phyloP scores from a whole-genome alignment of 2,113 vertebrate species.

The Xenopus laevis region DNA sequence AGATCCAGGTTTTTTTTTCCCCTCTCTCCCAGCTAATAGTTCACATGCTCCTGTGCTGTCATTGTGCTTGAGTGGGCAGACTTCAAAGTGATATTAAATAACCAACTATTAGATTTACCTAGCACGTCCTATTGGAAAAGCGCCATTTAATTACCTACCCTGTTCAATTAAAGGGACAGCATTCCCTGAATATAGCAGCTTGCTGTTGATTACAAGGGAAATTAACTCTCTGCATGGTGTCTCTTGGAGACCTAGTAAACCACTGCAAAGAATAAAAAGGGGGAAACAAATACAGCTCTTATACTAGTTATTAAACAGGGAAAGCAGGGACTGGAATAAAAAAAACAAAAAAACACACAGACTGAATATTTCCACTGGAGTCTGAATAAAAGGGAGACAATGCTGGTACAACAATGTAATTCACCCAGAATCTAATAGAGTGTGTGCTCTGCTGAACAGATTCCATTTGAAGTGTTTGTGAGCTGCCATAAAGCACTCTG shows the following conservation, averaged over 20 bases:
- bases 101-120: slow-evolving; percentile 99
- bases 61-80: slow-evolving; percentile 95
- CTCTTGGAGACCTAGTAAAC: slow-evolving; percentile 51
- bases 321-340: slow-evolving; percentile 4
- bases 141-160: slow-evolving; percentile 99
- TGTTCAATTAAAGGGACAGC: slow-evolving; percentile 98
- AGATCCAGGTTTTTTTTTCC: slow-evolving; percentile 78
- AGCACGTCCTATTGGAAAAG: slow-evolving; percentile 98
- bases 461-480: too few relatives aligned
- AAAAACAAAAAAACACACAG: too few relatives aligned
- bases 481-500: too few relatives aligned
- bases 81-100: slow-evolving; percentile 99
- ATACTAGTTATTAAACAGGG: not conserved
- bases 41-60: slow-evolving; percentile 96
- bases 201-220: slow-evolving; percentile 84
- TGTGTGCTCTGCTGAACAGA: not conserved
- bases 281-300: not conserved
- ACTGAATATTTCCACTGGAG: not conserved
- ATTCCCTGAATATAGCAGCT: slow-evolving; percentile 84
- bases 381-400: too few relatives aligned
- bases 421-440: not conserved
- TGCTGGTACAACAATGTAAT: not conserved
- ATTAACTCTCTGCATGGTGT: slow-evolving; percentile 76
- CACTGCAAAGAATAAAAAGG: not conserved
- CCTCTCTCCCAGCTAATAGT: slow-evolving; percentile 88